phyloP scores from a whole-genome alignment of 2,888 invertebrate species.

The Pegoplata infirma region DNA sequence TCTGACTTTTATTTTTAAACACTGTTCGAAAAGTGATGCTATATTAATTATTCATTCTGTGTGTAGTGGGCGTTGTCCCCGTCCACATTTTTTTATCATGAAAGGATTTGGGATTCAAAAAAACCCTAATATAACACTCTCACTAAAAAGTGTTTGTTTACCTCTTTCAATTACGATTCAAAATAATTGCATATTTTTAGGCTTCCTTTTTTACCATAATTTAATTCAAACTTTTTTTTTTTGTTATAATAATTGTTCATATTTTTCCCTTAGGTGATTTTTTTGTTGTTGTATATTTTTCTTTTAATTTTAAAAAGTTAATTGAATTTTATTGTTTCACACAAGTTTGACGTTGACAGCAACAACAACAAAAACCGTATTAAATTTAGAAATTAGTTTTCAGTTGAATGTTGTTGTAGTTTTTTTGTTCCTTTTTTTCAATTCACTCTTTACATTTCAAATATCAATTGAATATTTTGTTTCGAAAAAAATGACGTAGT shows the following conservation, averaged over 20 bases:
- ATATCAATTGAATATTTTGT: not conserved
- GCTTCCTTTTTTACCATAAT: not conserved
- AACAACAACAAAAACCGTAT: slow-evolving; percentile 9
- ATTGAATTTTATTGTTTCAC: slow-evolving; percentile 51
- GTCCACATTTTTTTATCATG: too few species aligned
- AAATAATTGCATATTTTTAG: slow-evolving; percentile 23
- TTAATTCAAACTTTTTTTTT: not conserved
- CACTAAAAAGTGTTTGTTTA: too few species aligned
- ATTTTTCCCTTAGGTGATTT: not conserved
- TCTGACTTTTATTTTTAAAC: too few species aligned
- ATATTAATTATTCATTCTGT: too few species aligned
- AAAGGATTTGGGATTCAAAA: too few species aligned
- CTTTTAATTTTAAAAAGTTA: slow-evolving; percentile 12
- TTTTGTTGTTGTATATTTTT: not conserved
- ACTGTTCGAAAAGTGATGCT: too few species aligned
- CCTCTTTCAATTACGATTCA: too few species aligned
- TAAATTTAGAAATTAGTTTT: slow-evolving; percentile 2
- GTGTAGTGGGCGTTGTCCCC: too few species aligned
- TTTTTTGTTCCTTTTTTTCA: not conserved
- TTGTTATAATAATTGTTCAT: too few species aligned
- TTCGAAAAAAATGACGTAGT: slow-evolving; percentile 34
- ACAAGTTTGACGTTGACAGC: slow-evolving; percentile 41
- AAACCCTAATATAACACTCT: too few species aligned
- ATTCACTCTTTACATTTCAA: slow-evolving; percentile 21
- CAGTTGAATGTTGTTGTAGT: not conserved